These are phyloP conservation scores for Sapajus apella DNA, from an alignment of 2,113 vertebrate species.

Conservation along the genomic window DNA sequence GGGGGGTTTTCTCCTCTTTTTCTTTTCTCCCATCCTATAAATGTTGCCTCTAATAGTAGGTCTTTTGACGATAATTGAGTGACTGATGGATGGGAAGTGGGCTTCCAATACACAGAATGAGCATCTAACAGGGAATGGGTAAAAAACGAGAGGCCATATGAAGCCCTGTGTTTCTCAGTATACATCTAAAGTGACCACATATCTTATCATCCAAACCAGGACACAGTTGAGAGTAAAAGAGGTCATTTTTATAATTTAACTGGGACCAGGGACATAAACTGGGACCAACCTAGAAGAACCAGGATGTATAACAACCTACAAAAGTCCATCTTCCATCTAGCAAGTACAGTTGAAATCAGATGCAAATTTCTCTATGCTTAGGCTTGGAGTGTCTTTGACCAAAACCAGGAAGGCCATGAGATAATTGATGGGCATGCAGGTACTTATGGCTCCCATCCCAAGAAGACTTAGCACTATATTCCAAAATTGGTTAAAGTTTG, in stretches of 20 bases:
- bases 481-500: constrained; percentile 13
- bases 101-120: not conserved
- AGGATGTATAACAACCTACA: not conserved
- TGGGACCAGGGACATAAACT: not conserved
- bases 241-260: not conserved
- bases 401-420: not conserved
- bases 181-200: not conserved
- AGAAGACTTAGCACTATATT: not conserved
- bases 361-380: not conserved
- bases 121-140: not conserved
- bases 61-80: not conserved
- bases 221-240: not conserved
- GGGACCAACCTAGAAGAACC: not conserved
- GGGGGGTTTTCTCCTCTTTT: not conserved
- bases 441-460: not conserved
- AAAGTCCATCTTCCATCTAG: not conserved
- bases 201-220: not conserved
- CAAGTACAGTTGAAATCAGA: not conserved
- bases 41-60: not conserved
- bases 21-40: not conserved
- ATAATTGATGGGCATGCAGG: not conserved
- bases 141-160: not conserved
- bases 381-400: not conserved
- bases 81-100: not conserved
- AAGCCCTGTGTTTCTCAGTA: not conserved